phyloP scores from a whole-genome alignment of 92 coral and sea anemone genomes.

The Palythoa heliodiscus region DNA sequence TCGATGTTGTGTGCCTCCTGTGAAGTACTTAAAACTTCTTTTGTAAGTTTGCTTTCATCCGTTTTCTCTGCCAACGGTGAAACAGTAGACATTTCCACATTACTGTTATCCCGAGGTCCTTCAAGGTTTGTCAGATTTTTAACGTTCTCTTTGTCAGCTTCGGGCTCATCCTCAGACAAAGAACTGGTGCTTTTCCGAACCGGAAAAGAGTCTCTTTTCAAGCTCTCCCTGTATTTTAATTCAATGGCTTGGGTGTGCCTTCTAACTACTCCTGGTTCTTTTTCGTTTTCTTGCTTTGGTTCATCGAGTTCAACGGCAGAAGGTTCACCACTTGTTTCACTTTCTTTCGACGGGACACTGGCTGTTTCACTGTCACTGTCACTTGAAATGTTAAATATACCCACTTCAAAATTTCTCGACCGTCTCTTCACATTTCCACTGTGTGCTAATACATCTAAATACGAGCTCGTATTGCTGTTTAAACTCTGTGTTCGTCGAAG shows the following conservation, averaged over 20 bases:
- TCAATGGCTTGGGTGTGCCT: constrained; percentile 69
- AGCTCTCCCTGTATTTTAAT: constrained; percentile 30
- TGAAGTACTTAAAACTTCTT: not conserved
- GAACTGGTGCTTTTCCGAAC: constrained; percentile 34
- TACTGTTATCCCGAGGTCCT: not conserved
- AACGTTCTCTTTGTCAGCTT: constrained; percentile 23
- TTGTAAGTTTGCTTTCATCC: not conserved
- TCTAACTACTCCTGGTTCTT: constrained; percentile 66
- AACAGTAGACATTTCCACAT: not conserved
- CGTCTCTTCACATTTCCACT: constrained; percentile 84
- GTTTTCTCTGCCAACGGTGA: not conserved
- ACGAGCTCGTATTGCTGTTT: not conserved
- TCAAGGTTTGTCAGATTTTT: not conserved
- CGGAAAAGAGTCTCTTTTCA: constrained; percentile 15
- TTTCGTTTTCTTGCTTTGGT: constrained; percentile 8
- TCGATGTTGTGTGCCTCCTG: constrained; percentile 26
- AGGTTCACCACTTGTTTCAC: constrained; percentile 4
- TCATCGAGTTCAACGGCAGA: constrained; percentile 23
- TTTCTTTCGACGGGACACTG: constrained; percentile 29
- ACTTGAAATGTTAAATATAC: constrained; percentile 58
- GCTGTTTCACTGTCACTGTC: constrained; percentile 54
- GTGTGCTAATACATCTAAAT: constrained; percentile 59
- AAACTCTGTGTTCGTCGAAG: constrained; percentile 5
- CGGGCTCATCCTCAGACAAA: constrained; percentile 38
- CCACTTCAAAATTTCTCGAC: constrained; percentile 83